These are phyloP conservation scores for Ceratosolen solmsi DNA, from an alignment of 1,140 invertebrate species.

Conservation along the genomic window DNA sequence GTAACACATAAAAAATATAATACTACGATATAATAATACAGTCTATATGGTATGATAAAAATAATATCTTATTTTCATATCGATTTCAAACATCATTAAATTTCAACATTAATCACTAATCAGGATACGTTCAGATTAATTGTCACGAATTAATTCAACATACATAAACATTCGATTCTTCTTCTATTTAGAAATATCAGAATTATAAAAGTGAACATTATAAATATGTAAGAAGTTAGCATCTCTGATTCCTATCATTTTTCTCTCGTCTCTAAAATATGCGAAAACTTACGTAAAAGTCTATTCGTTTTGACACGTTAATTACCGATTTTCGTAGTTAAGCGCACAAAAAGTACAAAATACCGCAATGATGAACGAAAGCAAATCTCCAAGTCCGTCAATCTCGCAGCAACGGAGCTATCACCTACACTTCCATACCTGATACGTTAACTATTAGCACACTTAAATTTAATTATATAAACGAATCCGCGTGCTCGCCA, in stretches of 20 bases:
- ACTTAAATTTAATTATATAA: slow-evolving; percentile 19
- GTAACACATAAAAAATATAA: too few species aligned
- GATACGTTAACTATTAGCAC: background rate
- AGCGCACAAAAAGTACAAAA: background rate
- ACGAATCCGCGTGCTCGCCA: background rate
- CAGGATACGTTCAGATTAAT: too few species aligned
- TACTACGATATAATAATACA: too few species aligned
- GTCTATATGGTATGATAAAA: too few species aligned
- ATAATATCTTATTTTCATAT: too few species aligned
- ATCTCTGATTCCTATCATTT: background rate
- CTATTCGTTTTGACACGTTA: background rate
- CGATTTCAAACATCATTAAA: too few species aligned
- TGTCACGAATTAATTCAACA: too few species aligned
- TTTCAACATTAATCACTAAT: too few species aligned
- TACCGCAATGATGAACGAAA: background rate
- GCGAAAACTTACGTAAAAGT: background rate
- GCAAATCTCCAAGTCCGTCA: background rate
- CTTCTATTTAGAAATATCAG: background rate
- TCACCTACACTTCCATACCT: background rate
- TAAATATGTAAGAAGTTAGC: background rate
- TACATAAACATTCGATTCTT: too few species aligned
- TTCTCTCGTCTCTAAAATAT: background rate
- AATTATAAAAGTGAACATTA: background rate
- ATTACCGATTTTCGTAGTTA: background rate
- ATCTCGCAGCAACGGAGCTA: background rate